Conservation (phyloP, 2,888 invertebrate genomes). For the Acanthosepion esculentum region DNA sequence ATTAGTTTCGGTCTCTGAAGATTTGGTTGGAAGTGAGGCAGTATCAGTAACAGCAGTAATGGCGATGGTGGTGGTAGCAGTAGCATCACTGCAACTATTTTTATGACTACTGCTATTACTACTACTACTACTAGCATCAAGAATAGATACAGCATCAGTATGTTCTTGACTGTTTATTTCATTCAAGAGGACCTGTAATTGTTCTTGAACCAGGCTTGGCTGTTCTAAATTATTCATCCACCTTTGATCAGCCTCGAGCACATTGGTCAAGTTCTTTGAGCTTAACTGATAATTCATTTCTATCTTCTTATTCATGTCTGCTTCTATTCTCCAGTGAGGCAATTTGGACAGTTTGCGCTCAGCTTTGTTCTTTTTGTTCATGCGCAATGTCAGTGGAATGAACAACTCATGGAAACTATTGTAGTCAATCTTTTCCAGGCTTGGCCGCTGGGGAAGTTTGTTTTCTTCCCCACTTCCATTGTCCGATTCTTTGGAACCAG, state of each 20-base stretch:
- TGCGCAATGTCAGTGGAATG: conserved; percentile 54
- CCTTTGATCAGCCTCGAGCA: conserved; percentile 80
- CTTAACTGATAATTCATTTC: conserved; percentile 83
- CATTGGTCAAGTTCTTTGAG: conserved; percentile 79
- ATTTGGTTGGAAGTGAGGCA: neutral
- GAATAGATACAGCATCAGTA: neutral
- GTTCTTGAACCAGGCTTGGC: conserved; percentile 83
- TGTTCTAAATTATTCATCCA: conserved; percentile 78
- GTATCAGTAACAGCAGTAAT: neutral
- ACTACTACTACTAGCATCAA: neutral
- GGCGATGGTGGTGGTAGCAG: neutral
- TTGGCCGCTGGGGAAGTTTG: conserved; percentile 49
- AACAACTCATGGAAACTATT: conserved; percentile 54
- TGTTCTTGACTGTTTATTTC: conserved; percentile 50
- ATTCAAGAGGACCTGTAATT: conserved; percentile 76
- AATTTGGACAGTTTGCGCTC: conserved; percentile 33
- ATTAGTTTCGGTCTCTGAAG: neutral
- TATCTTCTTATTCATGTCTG: conserved; percentile 81
- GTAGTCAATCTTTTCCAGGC: conserved; percentile 48
- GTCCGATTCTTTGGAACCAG: conserved; percentile 55
- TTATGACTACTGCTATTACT: too few species aligned
- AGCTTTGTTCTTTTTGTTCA: conserved; percentile 70
- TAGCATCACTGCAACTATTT: neutral
- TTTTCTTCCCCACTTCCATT: conserved; percentile 54
- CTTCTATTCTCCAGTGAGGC: conserved; percentile 83